Conservation (phyloP, 53 echinoderm and acorn worm genomes). For the Henricia sp. region DNA sequence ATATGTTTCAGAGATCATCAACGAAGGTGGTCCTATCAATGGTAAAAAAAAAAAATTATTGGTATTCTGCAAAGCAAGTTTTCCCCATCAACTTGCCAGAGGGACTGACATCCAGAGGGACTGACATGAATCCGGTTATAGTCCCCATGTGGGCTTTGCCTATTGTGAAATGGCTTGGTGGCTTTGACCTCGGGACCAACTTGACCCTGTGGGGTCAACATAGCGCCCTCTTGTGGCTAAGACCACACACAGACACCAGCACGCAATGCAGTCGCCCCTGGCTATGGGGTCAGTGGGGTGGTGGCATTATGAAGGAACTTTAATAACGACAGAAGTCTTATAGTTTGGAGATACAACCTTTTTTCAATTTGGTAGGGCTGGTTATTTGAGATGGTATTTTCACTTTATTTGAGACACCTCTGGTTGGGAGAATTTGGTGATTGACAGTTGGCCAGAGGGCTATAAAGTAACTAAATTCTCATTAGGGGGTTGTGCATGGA, state of each 20-base stretch:
- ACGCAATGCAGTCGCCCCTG: background rate
- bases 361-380: background rate
- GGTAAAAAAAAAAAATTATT: background rate
- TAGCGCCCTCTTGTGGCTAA: slow-evolving; percentile 56
- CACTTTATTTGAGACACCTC: background rate
- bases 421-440: slow-evolving; percentile 4
- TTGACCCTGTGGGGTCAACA: slow-evolving; percentile 27
- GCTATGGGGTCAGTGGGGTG: background rate
- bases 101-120: background rate
- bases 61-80: background rate
- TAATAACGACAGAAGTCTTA: too few relatives aligned
- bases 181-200: slow-evolving; percentile 16
- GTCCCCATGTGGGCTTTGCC: slow-evolving; percentile 42
- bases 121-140: slow-evolving; percentile 44
- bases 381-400: slow-evolving; percentile 12
- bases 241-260: slow-evolving; percentile 40
- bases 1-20: background rate
- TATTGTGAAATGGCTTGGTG: slow-evolving; percentile 18
- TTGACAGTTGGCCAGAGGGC: background rate
- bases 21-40: slow-evolving; percentile 17
- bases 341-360: too few relatives aligned
- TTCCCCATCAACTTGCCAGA: slow-evolving; percentile 32
- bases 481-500: background rate
- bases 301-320: slow-evolving; percentile 11
- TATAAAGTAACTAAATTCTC: background rate